phyloP scores from a whole-genome alignment of 2,113 vertebrate species.

The Chlorodrepanis virens region DNA sequence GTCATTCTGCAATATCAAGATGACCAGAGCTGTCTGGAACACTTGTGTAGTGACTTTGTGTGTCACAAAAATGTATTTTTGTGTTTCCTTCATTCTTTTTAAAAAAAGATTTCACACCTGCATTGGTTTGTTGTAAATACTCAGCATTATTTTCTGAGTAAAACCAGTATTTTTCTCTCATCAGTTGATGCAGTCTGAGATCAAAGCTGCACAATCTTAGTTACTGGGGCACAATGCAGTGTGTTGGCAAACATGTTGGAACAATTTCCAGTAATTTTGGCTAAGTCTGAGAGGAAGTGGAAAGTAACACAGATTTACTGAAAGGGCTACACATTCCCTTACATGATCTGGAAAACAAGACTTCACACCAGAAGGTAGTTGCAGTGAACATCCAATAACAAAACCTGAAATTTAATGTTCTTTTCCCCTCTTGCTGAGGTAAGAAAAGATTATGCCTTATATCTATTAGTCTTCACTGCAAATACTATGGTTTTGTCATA shows the following conservation, averaged over 20 bases:
- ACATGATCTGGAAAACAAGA: neutral
- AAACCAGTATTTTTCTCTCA: neutral
- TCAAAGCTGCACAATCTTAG: neutral
- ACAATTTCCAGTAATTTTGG: slow-evolving; percentile 13
- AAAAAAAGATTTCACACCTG: neutral
- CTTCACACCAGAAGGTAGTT: neutral
- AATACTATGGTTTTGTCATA: neutral
- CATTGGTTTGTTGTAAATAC: neutral
- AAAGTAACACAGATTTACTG: neutral
- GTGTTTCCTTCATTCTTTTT: neutral
- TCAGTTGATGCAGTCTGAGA: neutral
- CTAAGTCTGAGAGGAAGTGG: neutral
- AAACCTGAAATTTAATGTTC: neutral
- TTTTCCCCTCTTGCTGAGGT: neutral
- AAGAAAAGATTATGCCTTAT: neutral
- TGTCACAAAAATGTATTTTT: neutral
- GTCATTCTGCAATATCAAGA: neutral
- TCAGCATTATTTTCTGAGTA: neutral
- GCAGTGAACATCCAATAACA: neutral
- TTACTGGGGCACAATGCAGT: neutral
- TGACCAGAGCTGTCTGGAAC: neutral
- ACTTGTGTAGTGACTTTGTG: neutral
- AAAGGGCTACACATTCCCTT: neutral
- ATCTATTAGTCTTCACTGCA: neutral
- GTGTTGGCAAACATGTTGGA: neutral